phyloP scores from a whole-genome alignment of 1,140 invertebrate species.

The Sminthurides bifidus region DNA sequence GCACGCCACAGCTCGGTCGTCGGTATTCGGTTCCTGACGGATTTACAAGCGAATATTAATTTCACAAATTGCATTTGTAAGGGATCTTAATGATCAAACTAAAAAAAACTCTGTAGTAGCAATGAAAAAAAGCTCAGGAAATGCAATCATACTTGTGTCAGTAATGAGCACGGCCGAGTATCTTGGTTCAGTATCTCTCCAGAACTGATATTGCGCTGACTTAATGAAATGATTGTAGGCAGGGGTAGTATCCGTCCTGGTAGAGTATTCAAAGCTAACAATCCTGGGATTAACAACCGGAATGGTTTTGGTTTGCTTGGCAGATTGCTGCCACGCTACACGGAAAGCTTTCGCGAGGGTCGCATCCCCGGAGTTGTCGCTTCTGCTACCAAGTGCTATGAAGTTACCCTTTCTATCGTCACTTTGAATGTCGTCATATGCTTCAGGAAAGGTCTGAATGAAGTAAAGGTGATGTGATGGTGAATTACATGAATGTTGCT shows the following conservation, averaged over 20 bases:
- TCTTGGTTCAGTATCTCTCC: conserved; percentile 2
- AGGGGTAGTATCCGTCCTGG: neutral
- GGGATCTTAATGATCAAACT: neutral
- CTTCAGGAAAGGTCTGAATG: neutral
- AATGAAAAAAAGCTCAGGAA: neutral
- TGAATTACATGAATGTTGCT: neutral
- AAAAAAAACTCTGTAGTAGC: neutral
- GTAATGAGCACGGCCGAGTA: conserved; percentile 22
- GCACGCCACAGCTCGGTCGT: neutral
- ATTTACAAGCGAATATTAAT: neutral
- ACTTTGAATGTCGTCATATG: neutral
- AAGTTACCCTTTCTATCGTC: neutral
- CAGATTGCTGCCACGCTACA: too few species aligned
- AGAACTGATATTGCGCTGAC: conserved; percentile 18
- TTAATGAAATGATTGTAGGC: conserved; percentile 11
- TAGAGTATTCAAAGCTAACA: conserved; percentile 1
- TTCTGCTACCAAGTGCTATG: too few species aligned
- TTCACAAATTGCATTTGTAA: neutral
- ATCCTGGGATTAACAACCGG: conserved; percentile 1
- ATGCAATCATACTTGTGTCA: conserved; percentile 20
- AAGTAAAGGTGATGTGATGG: neutral
- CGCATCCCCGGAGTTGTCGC: too few species aligned
- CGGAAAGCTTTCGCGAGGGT: too few species aligned
- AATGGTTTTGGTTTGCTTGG: neutral
- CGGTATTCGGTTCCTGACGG: neutral